Base-by-base conservation (phyloP, 2,888 invertebrate genomes). In the Agonopterix alstromeriana region DNA sequence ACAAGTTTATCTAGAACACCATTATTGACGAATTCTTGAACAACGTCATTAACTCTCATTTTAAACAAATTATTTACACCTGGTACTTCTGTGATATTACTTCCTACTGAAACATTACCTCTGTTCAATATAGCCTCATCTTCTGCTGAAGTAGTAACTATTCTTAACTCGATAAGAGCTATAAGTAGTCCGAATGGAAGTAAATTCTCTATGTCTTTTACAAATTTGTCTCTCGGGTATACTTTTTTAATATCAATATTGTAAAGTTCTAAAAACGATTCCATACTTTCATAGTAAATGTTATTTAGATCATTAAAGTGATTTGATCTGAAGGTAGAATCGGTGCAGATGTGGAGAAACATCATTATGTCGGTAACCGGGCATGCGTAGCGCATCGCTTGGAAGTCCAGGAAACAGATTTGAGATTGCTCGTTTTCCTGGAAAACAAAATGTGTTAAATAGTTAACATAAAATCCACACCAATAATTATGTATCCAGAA, bases 331-430 rank as follows among this genome's bases (percentile, higher is more conserved):
- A 82, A 85, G 51, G 61, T 53, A 1, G 82, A 73, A 35, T 80
- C 76, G 0, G 85, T 85, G 48, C 80, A 73, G 1, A 83, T 57
- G 48, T 73, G 84, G 36, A 82, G 45, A 36, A 86, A 85, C 50
- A 80, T 73, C 10, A 81, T 55, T 0, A 86, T 65, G 46, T 85
- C 86, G 0, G 75, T 81, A 0, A 70, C 63, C n/a, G 85, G 86
- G 52, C 65, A 77, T 0, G 81, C 69, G 48, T 77, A 82, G 1
- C 85, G 68, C 69, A 82, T 74, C 3, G 77, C 73, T 77, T 88
- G 86, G 47, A 77, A 86, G 52, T 86, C 85, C 45, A 86, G 60
- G 48, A 86, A 79, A 46, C 83, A 81, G 27, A 84, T 54, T 54
- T 73, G 66, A 35, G 57, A 57, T 43, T 60, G 52, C n/a, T 56